A percentile compares a stretch with the other conserved stretches of the same genome.
phyloP scores from a whole-genome alignment of 2,888 invertebrate species.

The Clistopyga incitator region DNA sequence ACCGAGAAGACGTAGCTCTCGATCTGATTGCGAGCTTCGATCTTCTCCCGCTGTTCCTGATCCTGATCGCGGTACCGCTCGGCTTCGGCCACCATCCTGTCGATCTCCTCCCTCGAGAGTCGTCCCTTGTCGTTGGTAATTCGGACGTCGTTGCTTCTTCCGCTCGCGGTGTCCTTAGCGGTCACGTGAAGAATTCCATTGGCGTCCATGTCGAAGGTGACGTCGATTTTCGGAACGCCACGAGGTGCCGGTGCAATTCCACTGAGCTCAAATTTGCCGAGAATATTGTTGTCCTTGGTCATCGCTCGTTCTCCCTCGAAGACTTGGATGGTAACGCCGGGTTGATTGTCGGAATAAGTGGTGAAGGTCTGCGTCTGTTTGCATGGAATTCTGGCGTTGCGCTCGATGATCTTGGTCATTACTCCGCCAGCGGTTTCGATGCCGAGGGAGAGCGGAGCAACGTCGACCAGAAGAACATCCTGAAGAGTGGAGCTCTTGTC shows the following conservation, averaged over 20 bases:
- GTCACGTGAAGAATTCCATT: constrained; percentile 89
- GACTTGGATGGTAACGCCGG: constrained; percentile 86
- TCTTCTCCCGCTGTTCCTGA: constrained; percentile 88
- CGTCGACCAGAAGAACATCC: constrained; percentile 89
- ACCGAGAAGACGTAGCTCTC: constrained; percentile 90
- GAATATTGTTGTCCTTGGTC: constrained; percentile 91
- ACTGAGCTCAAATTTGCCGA: constrained; percentile 88
- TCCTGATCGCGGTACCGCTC: constrained; percentile 90
- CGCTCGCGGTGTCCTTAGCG: constrained; percentile 86
- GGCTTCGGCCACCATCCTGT: constrained; percentile 90
- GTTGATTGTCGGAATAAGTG: constrained; percentile 89
- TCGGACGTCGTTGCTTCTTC: constrained; percentile 90
- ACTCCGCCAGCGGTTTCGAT: constrained; percentile 92
- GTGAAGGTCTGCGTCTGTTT: constrained; percentile 87
- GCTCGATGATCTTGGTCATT: constrained; percentile 87
- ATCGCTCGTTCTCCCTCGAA: constrained; percentile 90
- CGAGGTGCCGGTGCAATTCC: constrained; percentile 90
- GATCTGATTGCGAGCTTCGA: constrained; percentile 89
- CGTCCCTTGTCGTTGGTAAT: constrained; percentile 93
- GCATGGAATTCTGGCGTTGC: constrained; percentile 86
- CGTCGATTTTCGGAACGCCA: constrained; percentile 89
- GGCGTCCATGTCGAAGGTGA: constrained; percentile 90
- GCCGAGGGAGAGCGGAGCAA: constrained; percentile 89
- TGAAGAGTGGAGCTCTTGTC: constrained; percentile 87
- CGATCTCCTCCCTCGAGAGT: constrained; percentile 92